phyloP scores from a whole-genome alignment of 2,113 vertebrate genomes.

The Gymnorhina tibicen region DNA sequence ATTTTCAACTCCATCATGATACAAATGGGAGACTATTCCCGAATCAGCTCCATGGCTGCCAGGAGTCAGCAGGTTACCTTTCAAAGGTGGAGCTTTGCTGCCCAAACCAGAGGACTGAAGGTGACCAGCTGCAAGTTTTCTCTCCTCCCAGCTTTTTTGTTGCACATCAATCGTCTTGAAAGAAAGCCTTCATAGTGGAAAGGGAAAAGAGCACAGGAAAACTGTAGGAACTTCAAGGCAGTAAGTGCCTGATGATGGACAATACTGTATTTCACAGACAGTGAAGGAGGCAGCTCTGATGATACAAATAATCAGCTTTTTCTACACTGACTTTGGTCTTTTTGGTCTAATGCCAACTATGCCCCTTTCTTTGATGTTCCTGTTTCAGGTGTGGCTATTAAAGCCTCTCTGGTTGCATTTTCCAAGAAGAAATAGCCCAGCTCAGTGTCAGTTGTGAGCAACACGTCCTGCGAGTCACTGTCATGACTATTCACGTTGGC shows the following conservation, averaged over 20 bases:
- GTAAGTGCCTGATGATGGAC: background rate
- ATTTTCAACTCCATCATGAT: background rate
- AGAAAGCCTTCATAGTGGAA: background rate
- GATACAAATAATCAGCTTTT: background rate
- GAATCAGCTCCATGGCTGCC: background rate
- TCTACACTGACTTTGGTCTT: background rate
- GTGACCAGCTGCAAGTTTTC: background rate
- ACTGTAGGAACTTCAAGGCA: background rate
- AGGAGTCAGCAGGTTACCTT: background rate
- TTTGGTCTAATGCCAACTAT: background rate
- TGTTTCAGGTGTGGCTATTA: background rate
- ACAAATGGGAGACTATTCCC: background rate
- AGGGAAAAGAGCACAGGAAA: background rate
- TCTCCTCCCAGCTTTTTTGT: background rate
- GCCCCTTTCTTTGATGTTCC: background rate
- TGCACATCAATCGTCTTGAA: background rate
- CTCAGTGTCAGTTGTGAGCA: background rate
- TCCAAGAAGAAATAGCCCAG: background rate
- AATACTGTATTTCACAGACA: background rate
- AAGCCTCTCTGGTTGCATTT: background rate
- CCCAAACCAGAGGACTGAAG: background rate
- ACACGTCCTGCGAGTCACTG: background rate
- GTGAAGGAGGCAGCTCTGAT: background rate
- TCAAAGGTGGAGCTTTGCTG: background rate
- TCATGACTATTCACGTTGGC: background rate